These are phyloP conservation scores for Eupeodes latifasciatus DNA, from an alignment of 2,888 invertebrate genomes.

Conservation along the genomic window DNA sequence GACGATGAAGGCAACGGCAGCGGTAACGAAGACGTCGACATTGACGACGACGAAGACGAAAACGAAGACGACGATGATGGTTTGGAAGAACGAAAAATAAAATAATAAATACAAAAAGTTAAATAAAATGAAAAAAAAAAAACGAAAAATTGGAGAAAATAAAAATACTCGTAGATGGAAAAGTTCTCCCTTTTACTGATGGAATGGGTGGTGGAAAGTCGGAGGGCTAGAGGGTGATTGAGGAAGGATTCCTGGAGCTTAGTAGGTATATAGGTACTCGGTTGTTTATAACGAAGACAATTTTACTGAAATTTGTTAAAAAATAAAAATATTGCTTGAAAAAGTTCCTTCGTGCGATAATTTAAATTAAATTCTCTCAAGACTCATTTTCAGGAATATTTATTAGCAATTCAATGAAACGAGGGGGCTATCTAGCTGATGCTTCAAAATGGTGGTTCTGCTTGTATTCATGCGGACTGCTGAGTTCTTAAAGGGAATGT, in stretches of 20 bases:
- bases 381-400: conserved; percentile 54
- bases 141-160: conserved; percentile 16
- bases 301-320: conserved; percentile 39
- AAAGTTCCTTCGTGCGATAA: conserved; percentile 44
- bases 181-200: conserved; percentile 12
- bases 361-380: conserved; percentile 57
- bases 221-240: neutral
- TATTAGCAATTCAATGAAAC: conserved; percentile 42
- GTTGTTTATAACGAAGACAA: conserved; percentile 30
- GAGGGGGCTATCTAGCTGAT: too few relatives aligned
- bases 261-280: neutral
- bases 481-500: too few relatives aligned
- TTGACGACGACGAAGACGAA: conserved; percentile 3
- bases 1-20: neutral
- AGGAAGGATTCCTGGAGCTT: neutral
- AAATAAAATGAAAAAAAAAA: conserved; percentile 20
- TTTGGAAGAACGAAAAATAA: conserved; percentile 17
- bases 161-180: neutral
- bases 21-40: neutral
- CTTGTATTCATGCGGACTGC: neutral
- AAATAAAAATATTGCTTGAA: conserved; percentile 18
- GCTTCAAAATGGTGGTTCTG: neutral
- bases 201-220: neutral
- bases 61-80: conserved; percentile 10
- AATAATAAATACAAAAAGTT: conserved; percentile 37